Base-by-base conservation (phyloP, 2,113 vertebrate species). In the Lamprotornis superbus region DNA sequence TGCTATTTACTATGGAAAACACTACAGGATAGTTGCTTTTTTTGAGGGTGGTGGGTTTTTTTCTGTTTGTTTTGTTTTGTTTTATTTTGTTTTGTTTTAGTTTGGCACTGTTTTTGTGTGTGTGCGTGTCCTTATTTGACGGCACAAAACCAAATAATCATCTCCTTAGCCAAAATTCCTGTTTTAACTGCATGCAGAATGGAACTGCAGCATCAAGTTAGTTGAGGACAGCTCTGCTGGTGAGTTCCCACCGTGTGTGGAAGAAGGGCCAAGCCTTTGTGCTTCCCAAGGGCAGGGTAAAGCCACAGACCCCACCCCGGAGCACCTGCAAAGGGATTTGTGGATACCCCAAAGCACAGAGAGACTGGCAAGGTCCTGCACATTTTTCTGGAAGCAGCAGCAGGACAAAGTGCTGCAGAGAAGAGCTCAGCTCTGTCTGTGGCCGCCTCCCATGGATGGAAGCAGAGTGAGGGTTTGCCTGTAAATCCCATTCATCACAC, bases 401-500 rank as follows among this genome's bases (percentile, higher is more conserved):
- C 27, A 40, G 86, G 59, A 83, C 49, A 31, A 83, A 83, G n/a
- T 1, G 24, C n/a, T 7, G 20, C 68, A 57, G 59, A 35, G 13
- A 70, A 52, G 30, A 84, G 70, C 70, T 63, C 63, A 77, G 35
- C 55, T 61, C 25, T 0, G 0, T 11, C 7, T 74, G 60, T 7
- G 7, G 55, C 46, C 33, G 40, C 37, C 11, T 67, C 39, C 33
- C 42, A 5, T 1, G 31, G 84, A 13, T 1, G 17, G 49, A 76
- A 81, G 64, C 69, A 87, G 56, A 1, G 23, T 5, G 40, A 14
- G 3, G 33, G 40, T 39, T 81, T 91, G 55, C 59, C 55, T 50
- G 59, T 31, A 90, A 96, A 94, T 94, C 94, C 84, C 78, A 83
- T 89, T 94, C 77, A 89, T 20, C 91, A 94, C 49, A 55, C 61